A percentile compares a stretch with the other conserved stretches of the same genome.
Conservation (phyloP, 2,113 vertebrate species). For the human (Homo sapiens) region GRCh38 chr11:20720501-20721000, state of each 20-base stretch:
- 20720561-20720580: neutral
- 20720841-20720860: neutral
- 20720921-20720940: neutral
- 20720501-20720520: neutral
- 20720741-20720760: neutral
- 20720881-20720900: neutral
- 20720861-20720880: neutral
- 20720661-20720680: neutral
- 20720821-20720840: neutral
- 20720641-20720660: neutral
- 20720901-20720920: neutral
- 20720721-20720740: neutral
- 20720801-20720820: neutral
- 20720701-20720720: neutral
- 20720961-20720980: neutral
- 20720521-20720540: neutral
- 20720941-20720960: neutral
- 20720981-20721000: neutral
- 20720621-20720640: neutral
- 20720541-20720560: neutral
- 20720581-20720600: neutral
- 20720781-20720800: neutral
- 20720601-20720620: neutral
- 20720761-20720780: neutral
- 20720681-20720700: neutral